These are phyloP conservation scores for Mesochorus sp. DNA, from an alignment of 2,888 invertebrate genomes.

Conservation along the genomic window DNA sequence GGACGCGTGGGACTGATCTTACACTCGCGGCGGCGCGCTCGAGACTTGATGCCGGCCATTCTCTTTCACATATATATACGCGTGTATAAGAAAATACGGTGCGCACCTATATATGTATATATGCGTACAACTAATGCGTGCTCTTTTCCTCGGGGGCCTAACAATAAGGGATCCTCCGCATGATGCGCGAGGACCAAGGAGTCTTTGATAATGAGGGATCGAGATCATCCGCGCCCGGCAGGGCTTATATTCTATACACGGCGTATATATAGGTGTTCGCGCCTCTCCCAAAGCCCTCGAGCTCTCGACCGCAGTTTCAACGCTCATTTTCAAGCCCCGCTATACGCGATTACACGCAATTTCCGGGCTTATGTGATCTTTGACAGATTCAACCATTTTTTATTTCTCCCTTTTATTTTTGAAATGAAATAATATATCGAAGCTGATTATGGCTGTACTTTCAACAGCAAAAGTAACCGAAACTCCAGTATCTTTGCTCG, in stretches of 20 bases:
- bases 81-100: too few species aligned
- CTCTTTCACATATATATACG: constrained; percentile 7
- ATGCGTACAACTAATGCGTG: constrained; percentile 24
- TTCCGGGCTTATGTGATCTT: constrained; percentile 39
- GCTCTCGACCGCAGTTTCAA: constrained; percentile 34
- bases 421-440: too few species aligned
- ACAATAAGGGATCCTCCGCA: constrained; percentile 55
- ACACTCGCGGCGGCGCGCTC: constrained; percentile 63
- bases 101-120: neutral
- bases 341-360: constrained; percentile 52
- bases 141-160: constrained; percentile 48
- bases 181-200: constrained; percentile 43
- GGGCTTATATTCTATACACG: constrained; percentile 30
- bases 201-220: constrained; percentile 63
- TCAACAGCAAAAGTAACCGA: too few species aligned
- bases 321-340: constrained; percentile 40
- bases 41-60: constrained; percentile 41
- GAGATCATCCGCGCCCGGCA: constrained; percentile 47
- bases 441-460: too few species aligned
- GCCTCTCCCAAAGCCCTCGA: constrained; percentile 39
- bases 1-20: constrained; percentile 75
- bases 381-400: constrained; percentile 36
- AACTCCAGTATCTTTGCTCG: too few species aligned
- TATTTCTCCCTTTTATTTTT: neutral
- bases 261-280: constrained; percentile 34